Evolutionary conservation across 1,140 invertebrate species (phyloP), one percentile per base, ranked within the genome.

Genomic region (Diprion similis): DNA sequence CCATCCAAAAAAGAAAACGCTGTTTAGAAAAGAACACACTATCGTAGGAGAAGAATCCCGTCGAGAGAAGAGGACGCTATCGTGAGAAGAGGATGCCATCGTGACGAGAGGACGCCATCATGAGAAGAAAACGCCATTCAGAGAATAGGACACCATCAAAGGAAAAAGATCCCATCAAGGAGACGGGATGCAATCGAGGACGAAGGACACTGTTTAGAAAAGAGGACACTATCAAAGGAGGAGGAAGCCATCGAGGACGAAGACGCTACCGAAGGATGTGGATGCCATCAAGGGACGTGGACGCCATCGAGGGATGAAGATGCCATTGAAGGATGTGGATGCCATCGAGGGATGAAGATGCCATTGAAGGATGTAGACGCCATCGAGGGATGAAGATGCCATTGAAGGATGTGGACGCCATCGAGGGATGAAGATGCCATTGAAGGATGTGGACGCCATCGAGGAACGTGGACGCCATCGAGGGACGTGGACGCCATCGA

Each of bases 281-380:
- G 15, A 59, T 48, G 59, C 73, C 71, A 46, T 24, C 19, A 64
- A 75, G 66, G 66, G 51, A 73, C 68, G 73, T 2, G n/a, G n/a
- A n/a, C n/a, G n/a, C n/a, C n/a, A n/a, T n/a, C n/a, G 45, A 37
- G 37, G 72, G n/a, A 67, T 68, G 10, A 46, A 70, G 37, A 72
- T 71, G 71, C 69, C 70, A 71, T 71, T 72, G 74, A 75, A 75
- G 72, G 71, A 75, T 71, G 74, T 71, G 68, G 15, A 48, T 65
- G 73, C 45, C 75, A 71, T 68, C 70, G 75, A 76, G 72, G 74
- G 72, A 75, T 72, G 74, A 75, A 75, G 74, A 73, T 70, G 15
- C 51, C 68, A 71, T 37, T 74, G 72, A 77, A 76, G 67, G 72
- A 18, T 67, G 69, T 59, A 65, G 65, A 67, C 10, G 66, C n/a